phyloP scores from a whole-genome alignment of 2,888 invertebrate species.

The Malthinus flaveolus region DNA sequence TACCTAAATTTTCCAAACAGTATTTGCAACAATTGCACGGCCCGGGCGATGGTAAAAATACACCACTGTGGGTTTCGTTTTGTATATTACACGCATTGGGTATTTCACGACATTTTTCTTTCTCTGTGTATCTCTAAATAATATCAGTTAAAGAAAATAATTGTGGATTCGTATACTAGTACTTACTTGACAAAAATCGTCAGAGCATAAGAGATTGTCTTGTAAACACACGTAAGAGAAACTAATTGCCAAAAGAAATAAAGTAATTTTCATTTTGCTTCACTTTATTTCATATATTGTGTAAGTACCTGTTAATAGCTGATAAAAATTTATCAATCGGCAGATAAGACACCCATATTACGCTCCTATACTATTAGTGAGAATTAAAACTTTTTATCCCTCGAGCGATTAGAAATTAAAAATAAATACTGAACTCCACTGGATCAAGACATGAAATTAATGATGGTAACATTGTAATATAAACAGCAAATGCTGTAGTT shows the following conservation, averaged over 20 bases:
- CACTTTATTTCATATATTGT: too few relatives aligned
- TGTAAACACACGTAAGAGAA: not conserved
- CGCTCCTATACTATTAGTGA: too few relatives aligned
- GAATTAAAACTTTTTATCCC: too few relatives aligned
- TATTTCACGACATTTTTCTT: constrained; percentile 33
- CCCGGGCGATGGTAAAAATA: constrained; percentile 60
- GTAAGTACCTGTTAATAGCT: too few relatives aligned
- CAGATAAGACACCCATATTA: too few relatives aligned
- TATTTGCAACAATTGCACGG: constrained; percentile 67
- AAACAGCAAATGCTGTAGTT: too few relatives aligned
- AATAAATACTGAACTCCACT: too few relatives aligned
- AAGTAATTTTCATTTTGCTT: not conserved
- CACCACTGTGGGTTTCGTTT: constrained; percentile 61
- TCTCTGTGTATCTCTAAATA: not conserved
- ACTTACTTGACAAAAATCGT: not conserved
- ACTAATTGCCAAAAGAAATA: not conserved
- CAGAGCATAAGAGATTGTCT: not conserved
- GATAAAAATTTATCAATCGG: too few relatives aligned
- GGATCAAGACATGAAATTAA: too few relatives aligned
- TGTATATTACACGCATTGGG: constrained; percentile 57
- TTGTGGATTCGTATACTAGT: not conserved
- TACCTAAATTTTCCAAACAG: constrained; percentile 62
- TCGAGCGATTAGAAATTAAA: too few relatives aligned
- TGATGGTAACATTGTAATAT: too few relatives aligned
- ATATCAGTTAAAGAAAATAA: not conserved